phyloP scores from a whole-genome alignment of 2,888 invertebrate genomes.

The Ornithoptera priamus region DNA sequence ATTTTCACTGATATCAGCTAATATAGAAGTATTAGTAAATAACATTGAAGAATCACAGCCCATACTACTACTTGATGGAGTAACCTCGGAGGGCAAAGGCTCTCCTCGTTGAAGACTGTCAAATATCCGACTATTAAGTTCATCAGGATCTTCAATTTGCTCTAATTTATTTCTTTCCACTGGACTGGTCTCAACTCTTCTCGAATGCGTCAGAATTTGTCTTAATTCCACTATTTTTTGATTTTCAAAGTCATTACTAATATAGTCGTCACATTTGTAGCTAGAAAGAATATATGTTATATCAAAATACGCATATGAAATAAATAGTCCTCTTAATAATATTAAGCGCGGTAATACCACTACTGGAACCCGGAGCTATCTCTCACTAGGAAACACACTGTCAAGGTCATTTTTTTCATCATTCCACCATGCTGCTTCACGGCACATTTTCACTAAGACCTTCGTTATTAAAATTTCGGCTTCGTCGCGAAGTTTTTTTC shows the following conservation, averaged over 20 bases:
- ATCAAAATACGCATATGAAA: not conserved
- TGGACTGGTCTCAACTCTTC: constrained; percentile 41
- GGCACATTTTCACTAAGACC: too few species aligned
- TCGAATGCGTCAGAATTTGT: constrained; percentile 64
- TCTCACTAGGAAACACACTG: too few species aligned
- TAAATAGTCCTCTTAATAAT: not conserved
- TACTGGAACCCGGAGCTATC: too few species aligned
- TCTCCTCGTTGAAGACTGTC: constrained; percentile 41
- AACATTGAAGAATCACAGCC: constrained; percentile 32
- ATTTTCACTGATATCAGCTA: constrained; percentile 50
- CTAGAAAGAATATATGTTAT: constrained; percentile 65
- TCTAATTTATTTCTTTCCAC: constrained; percentile 44
- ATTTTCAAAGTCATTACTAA: constrained; percentile 84
- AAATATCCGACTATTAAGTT: constrained; percentile 41
- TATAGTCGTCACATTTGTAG: constrained; percentile 90
- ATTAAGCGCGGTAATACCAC: too few species aligned
- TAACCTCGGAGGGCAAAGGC: constrained; percentile 36
- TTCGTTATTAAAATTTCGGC: too few species aligned
- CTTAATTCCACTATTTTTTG: constrained; percentile 80
- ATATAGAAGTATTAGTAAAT: constrained; percentile 31
- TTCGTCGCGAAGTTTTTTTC: too few species aligned
- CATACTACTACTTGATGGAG: constrained; percentile 44
- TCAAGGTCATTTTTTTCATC: too few species aligned
- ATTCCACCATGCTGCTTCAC: too few species aligned
- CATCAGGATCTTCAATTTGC: constrained; percentile 49